Evolutionary conservation across 1,140 invertebrate species (phyloP).

Genomic region (Drosophila pachea): DNA sequence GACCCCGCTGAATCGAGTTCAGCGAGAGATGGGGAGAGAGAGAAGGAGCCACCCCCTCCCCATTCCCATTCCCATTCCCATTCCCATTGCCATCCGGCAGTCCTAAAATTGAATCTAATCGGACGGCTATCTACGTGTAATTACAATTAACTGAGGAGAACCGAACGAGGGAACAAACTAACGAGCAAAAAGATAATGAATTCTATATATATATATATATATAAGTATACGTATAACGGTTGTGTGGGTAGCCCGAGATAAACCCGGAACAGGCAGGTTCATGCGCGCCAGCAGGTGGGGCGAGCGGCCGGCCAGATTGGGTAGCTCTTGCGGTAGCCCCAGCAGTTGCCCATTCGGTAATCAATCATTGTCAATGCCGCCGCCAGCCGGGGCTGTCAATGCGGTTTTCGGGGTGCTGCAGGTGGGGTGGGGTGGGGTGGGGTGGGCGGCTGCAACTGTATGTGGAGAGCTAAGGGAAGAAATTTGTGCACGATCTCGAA

Average conservation of each 20-base stretch:
- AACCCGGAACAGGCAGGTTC: conserved; percentile 31
- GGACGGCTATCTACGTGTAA: conserved; percentile 72
- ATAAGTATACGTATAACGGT: not conserved
- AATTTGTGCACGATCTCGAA: not conserved
- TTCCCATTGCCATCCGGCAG: no score
- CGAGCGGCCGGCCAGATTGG: conserved; percentile 26
- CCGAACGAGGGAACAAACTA: conserved; percentile 40
- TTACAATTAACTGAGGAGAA: conserved; percentile 65
- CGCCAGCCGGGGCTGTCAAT: conserved; percentile 56
- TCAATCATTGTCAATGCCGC: conserved; percentile 75
- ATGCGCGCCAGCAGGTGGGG: conserved; percentile 32
- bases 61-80: no score
- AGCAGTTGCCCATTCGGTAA: conserved; percentile 72
- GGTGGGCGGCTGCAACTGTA: conserved; percentile 10
- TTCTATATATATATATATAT: conserved; percentile 46
- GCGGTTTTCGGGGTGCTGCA: conserved; percentile 47
- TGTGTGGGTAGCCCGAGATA: conserved; percentile 29
- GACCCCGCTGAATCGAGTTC: conserved; percentile 18
- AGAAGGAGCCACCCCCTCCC: no score
- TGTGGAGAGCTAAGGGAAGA: conserved; percentile 11
- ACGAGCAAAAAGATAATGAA: conserved; percentile 73
- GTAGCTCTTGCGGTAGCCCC: conserved; percentile 53
- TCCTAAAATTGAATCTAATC: conserved; percentile 73
- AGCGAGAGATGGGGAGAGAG: conserved; percentile 9
- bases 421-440: conserved; percentile 1